Evolutionary conservation across 2,888 invertebrate genomes (phyloP), one percentile per base, ranked within the genome.

Genomic region (Eledona agricola): DNA sequence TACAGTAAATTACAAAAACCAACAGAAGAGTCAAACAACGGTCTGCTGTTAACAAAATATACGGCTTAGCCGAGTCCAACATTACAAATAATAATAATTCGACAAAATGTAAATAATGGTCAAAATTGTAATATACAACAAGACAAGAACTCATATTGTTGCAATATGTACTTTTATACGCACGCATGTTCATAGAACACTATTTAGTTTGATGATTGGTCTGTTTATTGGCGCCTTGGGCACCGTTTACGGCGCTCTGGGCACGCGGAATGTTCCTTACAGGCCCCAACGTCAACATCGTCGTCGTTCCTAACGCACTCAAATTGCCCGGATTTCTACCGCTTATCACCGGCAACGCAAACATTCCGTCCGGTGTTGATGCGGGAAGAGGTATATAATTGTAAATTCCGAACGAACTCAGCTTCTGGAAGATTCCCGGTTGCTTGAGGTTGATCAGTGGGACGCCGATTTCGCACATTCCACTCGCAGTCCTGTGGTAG

Each of bases 351-450:
- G 90, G 90, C 40, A 89, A 78, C 5, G 86, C 88, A 61, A 86
- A 89, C 53, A 83, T 83, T 2, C 86, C 85, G 20, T 81, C 82
- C 0, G 67, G 58, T 3, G 66, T 67, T 0, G 74, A 76, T 60
- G 85, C 84, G 1, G 86, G 85, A 54, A 89, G 69, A 0, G 89
- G 89, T 63, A 90, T 88, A 73, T 85, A 89, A 76, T 85, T 87
- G 66, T 84, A 83, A 56, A 89, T 87, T 25, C 89, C 89, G 65
- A 89, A 77, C 66, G 75, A 80, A 56, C 82, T 80, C 5, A 89
- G 76, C 59, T 85, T 80, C 62, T 82, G 81, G 35, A 88, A 73
- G 12, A 85, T 82, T 6, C 85, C 84, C 4, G 86, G 84, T 51
- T 86, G 84, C 31, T 86, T 85, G 13, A 89, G 71, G 67, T 89